Percentiles rank a stretch among this genome's conserved stretches.
These are phyloP conservation scores for Sorex araneus DNA, from an alignment of 2,113 vertebrate genomes.

Conservation along the genomic window DNA sequence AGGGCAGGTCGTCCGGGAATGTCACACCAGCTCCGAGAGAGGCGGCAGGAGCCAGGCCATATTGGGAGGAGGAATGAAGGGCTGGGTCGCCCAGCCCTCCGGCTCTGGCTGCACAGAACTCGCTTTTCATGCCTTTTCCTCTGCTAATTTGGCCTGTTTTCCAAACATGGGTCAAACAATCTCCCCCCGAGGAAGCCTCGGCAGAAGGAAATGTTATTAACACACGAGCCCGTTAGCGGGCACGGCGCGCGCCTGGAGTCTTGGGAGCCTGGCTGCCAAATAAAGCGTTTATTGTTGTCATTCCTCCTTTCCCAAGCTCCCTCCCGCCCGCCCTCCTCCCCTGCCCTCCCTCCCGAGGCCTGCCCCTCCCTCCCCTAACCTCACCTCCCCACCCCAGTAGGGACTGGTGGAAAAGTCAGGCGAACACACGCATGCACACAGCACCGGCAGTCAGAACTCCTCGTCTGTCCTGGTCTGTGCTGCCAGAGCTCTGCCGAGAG, in stretches of 20 bases:
- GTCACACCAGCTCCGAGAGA: not conserved
- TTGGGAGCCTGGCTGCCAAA: constrained; percentile 89
- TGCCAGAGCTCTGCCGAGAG: constrained; percentile 71
- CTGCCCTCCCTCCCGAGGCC: constrained; percentile 48
- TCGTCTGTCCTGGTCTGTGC: constrained; percentile 69
- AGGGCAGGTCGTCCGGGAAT: not conserved
- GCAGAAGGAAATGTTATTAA: constrained; percentile 86
- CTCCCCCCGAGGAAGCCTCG: constrained; percentile 70
- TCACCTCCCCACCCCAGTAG: constrained; percentile 85
- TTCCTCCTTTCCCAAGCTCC: constrained; percentile 82
- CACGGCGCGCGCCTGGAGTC: constrained; percentile 83
- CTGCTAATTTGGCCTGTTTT: constrained; percentile 83
- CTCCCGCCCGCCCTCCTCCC: constrained; percentile 77
- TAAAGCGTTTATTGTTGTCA: constrained; percentile 91
- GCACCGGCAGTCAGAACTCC: constrained; percentile 68
- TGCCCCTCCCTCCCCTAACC: constrained; percentile 83
- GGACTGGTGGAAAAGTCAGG: constrained; percentile 84
- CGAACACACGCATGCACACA: constrained; percentile 74
- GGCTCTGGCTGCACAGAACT: constrained; percentile 2
- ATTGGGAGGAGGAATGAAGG: not conserved
- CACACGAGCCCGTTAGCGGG: constrained; percentile 83
- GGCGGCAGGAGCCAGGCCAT: not conserved
- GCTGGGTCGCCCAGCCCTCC: not conserved
- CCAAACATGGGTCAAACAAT: constrained; percentile 80
- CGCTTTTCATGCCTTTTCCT: constrained; percentile 54